These are phyloP conservation scores for Callyntrura guangdongensis DNA, from an alignment of 2,888 invertebrate species.

Conservation along the genomic window DNA sequence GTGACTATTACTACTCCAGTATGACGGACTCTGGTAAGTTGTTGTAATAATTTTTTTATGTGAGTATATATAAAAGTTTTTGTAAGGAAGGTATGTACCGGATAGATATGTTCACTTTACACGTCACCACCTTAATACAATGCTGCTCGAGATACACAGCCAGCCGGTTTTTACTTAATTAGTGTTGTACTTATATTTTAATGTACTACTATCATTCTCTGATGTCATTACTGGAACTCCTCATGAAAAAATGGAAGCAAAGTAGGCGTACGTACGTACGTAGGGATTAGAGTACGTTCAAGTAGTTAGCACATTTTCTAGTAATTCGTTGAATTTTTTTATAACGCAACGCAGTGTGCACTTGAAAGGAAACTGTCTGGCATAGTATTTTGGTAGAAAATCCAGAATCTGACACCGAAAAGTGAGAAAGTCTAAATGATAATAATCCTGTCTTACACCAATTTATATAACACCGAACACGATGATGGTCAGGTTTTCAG, in stretches of 20 bases:
- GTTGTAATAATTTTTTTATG: not conserved
- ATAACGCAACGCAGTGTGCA: not conserved
- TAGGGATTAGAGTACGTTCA: too few relatives aligned
- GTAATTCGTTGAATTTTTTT: not conserved
- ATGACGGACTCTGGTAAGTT: not conserved
- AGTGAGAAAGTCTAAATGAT: too few relatives aligned
- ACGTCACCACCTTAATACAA: not conserved
- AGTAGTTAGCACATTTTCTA: too few relatives aligned
- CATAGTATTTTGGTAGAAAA: not conserved
- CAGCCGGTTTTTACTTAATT: not conserved
- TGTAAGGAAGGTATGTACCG: not conserved
- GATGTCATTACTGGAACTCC: not conserved
- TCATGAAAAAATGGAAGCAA: too few relatives aligned
- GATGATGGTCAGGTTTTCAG: slow-evolving; percentile 20
- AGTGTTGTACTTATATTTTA: not conserved
- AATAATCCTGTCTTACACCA: not conserved
- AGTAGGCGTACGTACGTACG: too few relatives aligned
- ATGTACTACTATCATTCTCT: not conserved
- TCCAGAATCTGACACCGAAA: not conserved
- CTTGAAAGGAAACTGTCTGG: not conserved
- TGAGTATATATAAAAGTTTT: not conserved
- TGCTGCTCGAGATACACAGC: not conserved
- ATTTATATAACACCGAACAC: not conserved
- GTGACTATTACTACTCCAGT: not conserved
- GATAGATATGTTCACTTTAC: not conserved